Evolutionary conservation across 2,113 vertebrate species (phyloP), one percentile per base, ranked within the genome.

Genomic region (Proterorhinus semilunaris): DNA sequence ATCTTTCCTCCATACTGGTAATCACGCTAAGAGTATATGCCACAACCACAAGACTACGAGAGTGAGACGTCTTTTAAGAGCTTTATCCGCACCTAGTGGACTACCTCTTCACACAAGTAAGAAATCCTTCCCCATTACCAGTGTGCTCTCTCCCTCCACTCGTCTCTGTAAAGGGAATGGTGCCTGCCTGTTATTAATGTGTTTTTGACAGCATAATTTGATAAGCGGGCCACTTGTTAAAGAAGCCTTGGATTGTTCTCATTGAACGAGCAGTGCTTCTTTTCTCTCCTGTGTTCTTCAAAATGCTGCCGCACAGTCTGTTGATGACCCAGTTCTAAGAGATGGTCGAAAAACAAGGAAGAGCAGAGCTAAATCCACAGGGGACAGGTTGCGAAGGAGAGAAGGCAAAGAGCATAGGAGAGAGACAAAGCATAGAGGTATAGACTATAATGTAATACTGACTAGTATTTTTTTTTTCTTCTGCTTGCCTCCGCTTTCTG

Each of bases 251-350:
- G 80, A 84, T 85, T 86, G 84, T 88, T 90, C 86, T 88, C 82
- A 81, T 64, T 76, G 82, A 69, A 78, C 83, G 74, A 88, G 74
- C 83, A 79, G 36, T 72, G 65, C 44, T 72, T 49, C 68, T 42
- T 44, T n/a, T 11, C 71, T 70, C 75, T 74, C 72, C 74, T 75
- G 65, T 86, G 83, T 90, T 92, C 87, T 90, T 91, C 82, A 91
- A 90, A 91, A 91, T 85, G 76, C 83, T 90, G 87, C 86, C 72
- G 88, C 78, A 78, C 88, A 86, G 80, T 82, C 88, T 88, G 88
- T 90, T 80, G 88, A 93, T 92, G 92, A 93, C 92, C 92, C 92
- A 93, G 82, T 93, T 93, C 87, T 87, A 65, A 92, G 70, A 92
- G 88, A 90, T 88, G 86, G 90, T 91, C 87, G 83, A 90, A 92